phyloP scores from a whole-genome alignment of 2,888 invertebrate species.

The Corbicula japonica region DNA sequence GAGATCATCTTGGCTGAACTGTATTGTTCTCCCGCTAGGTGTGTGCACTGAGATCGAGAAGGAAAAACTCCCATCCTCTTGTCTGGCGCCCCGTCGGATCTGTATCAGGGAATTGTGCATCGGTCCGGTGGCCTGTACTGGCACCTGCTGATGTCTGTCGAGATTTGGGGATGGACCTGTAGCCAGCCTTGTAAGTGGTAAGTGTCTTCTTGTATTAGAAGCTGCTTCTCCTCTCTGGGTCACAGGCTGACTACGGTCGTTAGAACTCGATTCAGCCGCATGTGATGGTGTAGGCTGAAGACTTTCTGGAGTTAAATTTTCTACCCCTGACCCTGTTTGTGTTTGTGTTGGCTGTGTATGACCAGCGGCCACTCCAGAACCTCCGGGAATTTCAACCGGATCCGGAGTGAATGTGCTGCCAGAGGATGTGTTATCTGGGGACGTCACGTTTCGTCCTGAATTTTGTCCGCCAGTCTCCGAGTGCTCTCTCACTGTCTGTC shows the following conservation, averaged over 20 bases:
- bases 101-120: constrained; percentile 59
- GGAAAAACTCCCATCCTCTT: constrained; percentile 57
- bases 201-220: too few species aligned
- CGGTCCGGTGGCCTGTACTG: constrained; percentile 17
- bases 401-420: neutral
- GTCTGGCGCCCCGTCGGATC: constrained; percentile 56
- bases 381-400: constrained; percentile 2
- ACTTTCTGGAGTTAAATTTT: too few species aligned
- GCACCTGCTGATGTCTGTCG: constrained; percentile 23
- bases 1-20: constrained; percentile 61
- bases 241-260: too few species aligned
- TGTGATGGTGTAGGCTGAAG: too few species aligned
- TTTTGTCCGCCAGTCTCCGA: too few species aligned
- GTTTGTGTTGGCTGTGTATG: constrained; percentile 4
- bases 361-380: neutral
- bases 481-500: too few species aligned
- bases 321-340: too few species aligned
- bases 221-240: too few species aligned
- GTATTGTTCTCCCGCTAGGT: constrained; percentile 57
- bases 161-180: too few species aligned
- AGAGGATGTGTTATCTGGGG: constrained; percentile 3
- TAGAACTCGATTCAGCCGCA: too few species aligned
- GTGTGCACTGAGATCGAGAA: constrained; percentile 66
- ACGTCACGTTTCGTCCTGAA: neutral
- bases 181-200: too few species aligned